Evolutionary conservation across 2,888 invertebrate genomes (phyloP).

Genomic region (Mechanitis messenoides): DNA sequence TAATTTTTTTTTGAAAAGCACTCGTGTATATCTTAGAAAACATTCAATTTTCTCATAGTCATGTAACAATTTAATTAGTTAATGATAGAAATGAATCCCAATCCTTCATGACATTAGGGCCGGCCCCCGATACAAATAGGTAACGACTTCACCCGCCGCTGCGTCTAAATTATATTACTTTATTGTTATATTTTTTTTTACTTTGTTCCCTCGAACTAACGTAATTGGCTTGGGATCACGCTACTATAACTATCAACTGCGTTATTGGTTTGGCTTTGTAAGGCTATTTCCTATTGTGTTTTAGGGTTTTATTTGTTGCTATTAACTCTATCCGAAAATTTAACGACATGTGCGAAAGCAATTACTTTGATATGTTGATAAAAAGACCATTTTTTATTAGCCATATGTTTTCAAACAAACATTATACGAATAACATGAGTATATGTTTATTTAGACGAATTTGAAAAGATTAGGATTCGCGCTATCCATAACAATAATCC

Average conservation of each 20-base stretch:
- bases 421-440: too few species aligned
- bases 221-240: slow-evolving; percentile 75
- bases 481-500: neutral
- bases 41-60: neutral
- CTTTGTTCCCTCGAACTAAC: slow-evolving; percentile 68
- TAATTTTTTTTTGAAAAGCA: too few species aligned
- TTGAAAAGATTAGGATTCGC: too few species aligned
- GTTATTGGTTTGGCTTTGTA: slow-evolving; percentile 65
- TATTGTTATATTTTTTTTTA: slow-evolving; percentile 70
- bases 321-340: slow-evolving; percentile 26
- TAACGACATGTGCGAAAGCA: slow-evolving; percentile 25
- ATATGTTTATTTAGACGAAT: too few species aligned
- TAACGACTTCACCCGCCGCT: slow-evolving; percentile 57
- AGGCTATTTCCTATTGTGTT: slow-evolving; percentile 36
- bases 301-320: slow-evolving; percentile 27
- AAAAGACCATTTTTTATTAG: neutral
- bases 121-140: slow-evolving; percentile 62
- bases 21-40: too few species aligned
- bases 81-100: slow-evolving; percentile 52
- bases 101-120: slow-evolving; percentile 66
- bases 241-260: slow-evolving; percentile 68
- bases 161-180: slow-evolving; percentile 73
- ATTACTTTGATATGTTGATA: slow-evolving; percentile 16
- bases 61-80: slow-evolving; percentile 45
- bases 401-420: neutral